Base-by-base conservation (phyloP, 1,140 invertebrate species). In the Scaptomyza graminum region DNA sequence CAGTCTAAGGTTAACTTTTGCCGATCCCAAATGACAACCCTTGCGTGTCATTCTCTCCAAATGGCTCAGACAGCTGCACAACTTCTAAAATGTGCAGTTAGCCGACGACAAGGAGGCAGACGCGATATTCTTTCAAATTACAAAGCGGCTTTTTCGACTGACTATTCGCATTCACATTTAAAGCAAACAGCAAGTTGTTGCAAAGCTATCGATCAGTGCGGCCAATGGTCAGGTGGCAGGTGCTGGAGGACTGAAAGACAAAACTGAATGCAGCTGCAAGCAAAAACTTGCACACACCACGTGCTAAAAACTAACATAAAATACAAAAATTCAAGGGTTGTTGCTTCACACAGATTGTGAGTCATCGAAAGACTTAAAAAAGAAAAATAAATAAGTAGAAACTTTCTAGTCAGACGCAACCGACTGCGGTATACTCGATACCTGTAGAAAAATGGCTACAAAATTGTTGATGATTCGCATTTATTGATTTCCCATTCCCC, bases 81-180 rank as follows among this genome's bases (percentile, higher is more conserved):
- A 85, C 74, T 62, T 69, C 85, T 80, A 57, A 74, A 81, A 67
- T 85, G 31, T 34, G 81, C 82, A 87, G 82, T 87, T 85, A 81
- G 77, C 22, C 39, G 60, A 31, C 37, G 15, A 67, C 43, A 13
- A 59, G 55, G 22, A 65, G 62, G 39, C 63, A 69, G 37, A 49
- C 49, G 47, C 49, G 71, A 79, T 61, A 61, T 75, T 74, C 76
- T 50, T 81, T 65, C 43, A 80, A 84, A 84, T 84, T 84, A 85
- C 64, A 84, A 77, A 84, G 80, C 80, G 80, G 80, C 81, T 76
- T 85, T 76, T 37, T 15, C 54, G 22, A 67, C n/a, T 39, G 34
- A 15, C 11, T 16, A 25, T 55, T 46, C 18, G 18, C 18, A 22
- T 22, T 22, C 18, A 22, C 18, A 22, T 22, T 22, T 22, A 22